Evolutionary conservation across 2,113 vertebrate species (phyloP).

Genomic region (Herpetotheres cachinnans): DNA sequence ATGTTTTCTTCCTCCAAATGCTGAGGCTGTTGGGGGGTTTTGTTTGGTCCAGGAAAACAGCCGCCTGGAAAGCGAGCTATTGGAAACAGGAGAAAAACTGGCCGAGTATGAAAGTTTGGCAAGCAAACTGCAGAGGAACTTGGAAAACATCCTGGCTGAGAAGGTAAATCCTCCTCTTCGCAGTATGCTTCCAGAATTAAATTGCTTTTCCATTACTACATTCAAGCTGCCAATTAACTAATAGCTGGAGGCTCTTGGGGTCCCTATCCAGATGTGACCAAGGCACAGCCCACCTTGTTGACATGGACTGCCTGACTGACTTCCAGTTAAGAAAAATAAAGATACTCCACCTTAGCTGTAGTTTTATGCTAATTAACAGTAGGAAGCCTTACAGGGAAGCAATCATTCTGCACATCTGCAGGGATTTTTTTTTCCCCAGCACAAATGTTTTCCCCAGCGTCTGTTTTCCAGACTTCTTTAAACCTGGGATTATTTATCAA

Average conservation of each 20-base stretch:
- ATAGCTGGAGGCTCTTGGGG: neutral
- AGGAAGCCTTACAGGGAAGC: neutral
- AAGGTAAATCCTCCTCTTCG: constrained; percentile 76
- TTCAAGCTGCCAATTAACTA: neutral
- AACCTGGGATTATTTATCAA: neutral
- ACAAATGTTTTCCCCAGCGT: neutral
- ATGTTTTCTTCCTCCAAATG: neutral
- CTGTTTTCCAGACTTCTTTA: neutral
- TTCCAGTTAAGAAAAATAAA: neutral
- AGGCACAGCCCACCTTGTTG: neutral
- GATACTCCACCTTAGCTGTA: neutral
- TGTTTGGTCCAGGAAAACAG: constrained; percentile 82
- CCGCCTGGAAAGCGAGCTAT: constrained; percentile 86
- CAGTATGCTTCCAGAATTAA: neutral
- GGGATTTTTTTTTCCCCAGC: neutral
- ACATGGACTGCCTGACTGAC: rapidly evolving
- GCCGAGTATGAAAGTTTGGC: constrained; percentile 79
- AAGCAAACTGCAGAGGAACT: constrained; percentile 83
- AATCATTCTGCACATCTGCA: neutral
- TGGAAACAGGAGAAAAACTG: constrained; percentile 85
- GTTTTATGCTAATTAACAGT: neutral
- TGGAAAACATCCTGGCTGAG: constrained; percentile 87
- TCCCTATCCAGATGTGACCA: neutral
- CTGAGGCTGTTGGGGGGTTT: neutral
- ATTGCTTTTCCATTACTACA: rapidly evolving